These are phyloP conservation scores for Alaudala cheleensis DNA, from an alignment of 2,113 vertebrate species.

Conservation along the genomic window DNA sequence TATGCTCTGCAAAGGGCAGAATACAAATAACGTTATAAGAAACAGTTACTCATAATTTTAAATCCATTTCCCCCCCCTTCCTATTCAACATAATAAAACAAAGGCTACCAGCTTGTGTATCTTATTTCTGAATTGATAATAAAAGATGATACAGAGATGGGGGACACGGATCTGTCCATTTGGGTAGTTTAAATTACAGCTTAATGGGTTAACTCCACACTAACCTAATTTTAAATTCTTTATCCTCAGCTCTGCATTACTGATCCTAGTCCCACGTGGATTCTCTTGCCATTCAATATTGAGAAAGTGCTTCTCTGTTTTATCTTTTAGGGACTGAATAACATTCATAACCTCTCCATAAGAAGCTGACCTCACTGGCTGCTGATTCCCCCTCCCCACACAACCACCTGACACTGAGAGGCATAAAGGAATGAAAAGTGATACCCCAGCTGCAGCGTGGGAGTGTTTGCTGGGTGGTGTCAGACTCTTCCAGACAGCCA, in stretches of 20 bases:
- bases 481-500: neutral
- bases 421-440: neutral
- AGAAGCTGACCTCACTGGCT: neutral
- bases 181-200: constrained; percentile 15
- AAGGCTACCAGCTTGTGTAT: neutral
- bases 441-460: neutral
- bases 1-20: neutral
- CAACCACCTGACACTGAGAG: neutral
- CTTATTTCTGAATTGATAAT: neutral
- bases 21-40: neutral
- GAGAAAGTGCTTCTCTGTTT: neutral
- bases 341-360: neutral
- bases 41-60: neutral
- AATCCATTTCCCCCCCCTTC: neutral
- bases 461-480: neutral
- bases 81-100: neutral
- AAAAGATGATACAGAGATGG: neutral
- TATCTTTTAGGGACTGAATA: neutral
- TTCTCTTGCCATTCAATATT: neutral
- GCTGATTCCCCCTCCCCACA: neutral
- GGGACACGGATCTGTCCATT: neutral
- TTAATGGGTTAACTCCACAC: neutral
- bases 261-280: neutral
- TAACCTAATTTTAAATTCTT: constrained; percentile 25
- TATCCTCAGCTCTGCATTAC: neutral